Base-by-base conservation (phyloP, 2,113 vertebrate species). In the Atrichornis clamosus region DNA sequence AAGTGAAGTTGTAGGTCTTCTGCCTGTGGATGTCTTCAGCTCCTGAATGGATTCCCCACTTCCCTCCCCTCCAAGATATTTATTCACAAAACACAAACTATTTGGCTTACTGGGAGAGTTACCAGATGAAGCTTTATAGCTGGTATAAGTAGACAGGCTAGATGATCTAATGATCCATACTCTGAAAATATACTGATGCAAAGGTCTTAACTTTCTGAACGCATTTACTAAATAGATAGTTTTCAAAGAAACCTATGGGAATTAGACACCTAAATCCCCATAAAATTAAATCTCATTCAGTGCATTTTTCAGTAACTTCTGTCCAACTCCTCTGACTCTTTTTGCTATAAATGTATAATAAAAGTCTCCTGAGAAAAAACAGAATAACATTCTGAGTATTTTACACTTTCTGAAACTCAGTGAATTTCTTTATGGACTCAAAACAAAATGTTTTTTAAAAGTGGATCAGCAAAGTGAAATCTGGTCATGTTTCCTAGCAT, bases 241-340 rank as follows among this genome's bases (percentile, higher is more conserved):
- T 92, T 95, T 92, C 20, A 65, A 60, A 92, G 27, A 84, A 92
- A 86, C 32, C 22, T n/a, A 16, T 63, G 53, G 37, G 50, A 90
- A 89, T 69, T 74, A 33, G 26, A 42, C 20, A 74, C 23, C 13
- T 86, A 84, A 92, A 80, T 60, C 15, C 10, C 32, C 26, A 69
- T 62, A 92, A 96, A 86, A 69, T 65, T 58, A 77, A 80, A 80
- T 88, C 19, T 60, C 15, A 65, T 90, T 76, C 37, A 41, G 7
- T 76, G 46, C 22, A 42, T 90, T 90, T 95, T 76, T 33, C 17
- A 52, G 62, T 53, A 32, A 77, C 59, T 94, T 95, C 75, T 64
- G 22, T 52, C 47, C 35, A 87, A 42, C 13, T 58, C 64, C 15
- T 82, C 56, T 68, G 18, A 20, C 24, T 73, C 17, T 75, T 88